These are phyloP conservation scores for Parambassis ranga DNA, from an alignment of 2,797 vertebrate species.

Conservation along the genomic window DNA sequence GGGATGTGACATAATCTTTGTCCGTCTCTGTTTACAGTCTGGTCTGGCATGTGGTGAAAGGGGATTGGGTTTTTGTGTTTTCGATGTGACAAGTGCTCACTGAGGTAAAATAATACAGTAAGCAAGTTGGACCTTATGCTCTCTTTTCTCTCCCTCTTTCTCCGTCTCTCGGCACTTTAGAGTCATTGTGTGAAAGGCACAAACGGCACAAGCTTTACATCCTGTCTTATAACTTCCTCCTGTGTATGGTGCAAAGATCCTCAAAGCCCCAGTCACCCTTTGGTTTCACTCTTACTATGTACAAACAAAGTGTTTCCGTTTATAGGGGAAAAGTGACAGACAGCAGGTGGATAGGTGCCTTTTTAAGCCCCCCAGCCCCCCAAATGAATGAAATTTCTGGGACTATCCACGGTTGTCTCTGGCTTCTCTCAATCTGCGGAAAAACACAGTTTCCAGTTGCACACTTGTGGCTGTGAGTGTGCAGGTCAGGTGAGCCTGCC, in stretches of 20 bases:
- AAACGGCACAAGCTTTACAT: conserved; percentile 45
- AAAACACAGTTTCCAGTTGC: conserved; percentile 51
- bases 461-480: conserved; percentile 49
- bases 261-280: conserved; percentile 18
- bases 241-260: conserved; percentile 47
- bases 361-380: conserved; percentile 37
- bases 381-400: conserved; percentile 52
- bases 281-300: conserved; percentile 15
- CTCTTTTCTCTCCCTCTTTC: conserved; percentile 54
- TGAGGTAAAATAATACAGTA: conserved; percentile 49
- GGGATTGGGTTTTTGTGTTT: too few relatives aligned
- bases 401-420: conserved; percentile 76
- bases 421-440: conserved; percentile 70
- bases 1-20: too few relatives aligned
- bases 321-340: conserved; percentile 71
- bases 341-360: conserved; percentile 68
- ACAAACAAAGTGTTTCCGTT: conserved; percentile 46
- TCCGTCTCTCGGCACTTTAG: conserved; percentile 41
- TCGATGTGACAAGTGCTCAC: conserved; percentile 29
- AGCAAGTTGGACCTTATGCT: conserved; percentile 32
- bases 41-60: too few relatives aligned
- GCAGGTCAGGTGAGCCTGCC: conserved; percentile 63
- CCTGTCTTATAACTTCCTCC: conserved; percentile 75
- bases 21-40: too few relatives aligned
- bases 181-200: conserved; percentile 25